Percentiles rank a stretch among this genome's conserved stretches.
Conservation (phyloP, 2,113 vertebrate species). For the Dasyornis broadbenti region DNA sequence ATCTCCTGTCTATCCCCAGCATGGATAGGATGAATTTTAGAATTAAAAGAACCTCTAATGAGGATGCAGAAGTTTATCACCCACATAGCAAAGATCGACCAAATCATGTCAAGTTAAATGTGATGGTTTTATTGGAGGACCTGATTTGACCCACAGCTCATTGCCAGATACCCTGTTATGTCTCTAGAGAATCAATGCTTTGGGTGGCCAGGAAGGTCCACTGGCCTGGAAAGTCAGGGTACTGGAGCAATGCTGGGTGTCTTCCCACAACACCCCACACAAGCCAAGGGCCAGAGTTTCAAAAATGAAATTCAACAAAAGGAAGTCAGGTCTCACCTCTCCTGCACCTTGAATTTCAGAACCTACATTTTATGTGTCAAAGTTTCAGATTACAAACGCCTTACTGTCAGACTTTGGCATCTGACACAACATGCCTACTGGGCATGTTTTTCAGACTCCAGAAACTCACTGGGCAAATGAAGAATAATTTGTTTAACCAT, state of each 20-base stretch:
- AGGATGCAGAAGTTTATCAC: not conserved
- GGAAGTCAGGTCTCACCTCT: not conserved
- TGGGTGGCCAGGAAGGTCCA: not conserved
- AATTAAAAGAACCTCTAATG: not conserved
- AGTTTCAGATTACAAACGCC: not conserved
- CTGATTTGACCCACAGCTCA: not conserved
- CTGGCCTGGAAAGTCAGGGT: not conserved
- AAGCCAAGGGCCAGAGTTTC: not conserved
- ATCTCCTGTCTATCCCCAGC: not conserved
- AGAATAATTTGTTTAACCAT: slow-evolving; percentile 53
- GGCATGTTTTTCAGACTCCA: slow-evolving; percentile 28
- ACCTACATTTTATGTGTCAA: not conserved
- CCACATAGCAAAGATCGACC: not conserved
- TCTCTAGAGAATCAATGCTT: not conserved
- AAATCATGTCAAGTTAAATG: not conserved
- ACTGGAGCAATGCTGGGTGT: not conserved
- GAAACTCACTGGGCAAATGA: not conserved
- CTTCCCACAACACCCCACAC: rapidly evolving
- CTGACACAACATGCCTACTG: not conserved
- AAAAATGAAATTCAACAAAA: not conserved
- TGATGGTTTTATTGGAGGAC: not conserved
- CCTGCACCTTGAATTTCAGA: not conserved
- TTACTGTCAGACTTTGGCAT: not conserved
- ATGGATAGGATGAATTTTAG: not conserved
- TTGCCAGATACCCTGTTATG: not conserved